phyloP scores from a whole-genome alignment of 2,113 vertebrate species.

The Accipiter virgatus region DNA sequence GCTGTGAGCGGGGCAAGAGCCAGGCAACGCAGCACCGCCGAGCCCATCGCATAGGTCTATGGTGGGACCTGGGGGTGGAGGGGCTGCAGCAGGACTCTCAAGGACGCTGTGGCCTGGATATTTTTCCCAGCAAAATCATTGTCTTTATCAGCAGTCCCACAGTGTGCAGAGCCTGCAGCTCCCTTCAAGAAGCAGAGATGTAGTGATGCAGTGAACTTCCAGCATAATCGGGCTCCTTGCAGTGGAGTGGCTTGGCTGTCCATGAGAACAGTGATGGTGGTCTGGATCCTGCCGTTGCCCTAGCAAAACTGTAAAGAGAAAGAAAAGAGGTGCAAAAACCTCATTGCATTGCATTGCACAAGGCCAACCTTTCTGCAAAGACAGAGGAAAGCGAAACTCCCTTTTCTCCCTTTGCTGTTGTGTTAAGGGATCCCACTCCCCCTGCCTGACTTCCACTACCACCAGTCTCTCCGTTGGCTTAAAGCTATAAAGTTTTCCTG shows the following conservation, averaged over 20 bases:
- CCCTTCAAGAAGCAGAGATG: neutral
- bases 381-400: neutral
- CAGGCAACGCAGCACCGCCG: rapidly evolving
- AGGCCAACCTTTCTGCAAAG: neutral
- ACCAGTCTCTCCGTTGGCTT: neutral
- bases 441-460: neutral
- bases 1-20: neutral
- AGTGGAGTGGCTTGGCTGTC: neutral
- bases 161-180: neutral
- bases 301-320: neutral
- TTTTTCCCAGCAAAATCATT: neutral
- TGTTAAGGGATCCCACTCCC: neutral
- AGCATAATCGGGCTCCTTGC: neutral
- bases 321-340: neutral
- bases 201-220: neutral
- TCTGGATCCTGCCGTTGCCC: neutral
- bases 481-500: neutral
- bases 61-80: neutral
- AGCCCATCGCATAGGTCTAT: rapidly evolving
- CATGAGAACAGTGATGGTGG: neutral
- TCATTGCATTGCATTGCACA: neutral
- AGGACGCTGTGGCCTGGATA: neutral
- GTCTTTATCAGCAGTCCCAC: neutral
- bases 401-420: neutral
- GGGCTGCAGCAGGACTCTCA: neutral